Conservation (phyloP, 2,797 vertebrate species). For the Cercopithecus petaurista region DNA sequence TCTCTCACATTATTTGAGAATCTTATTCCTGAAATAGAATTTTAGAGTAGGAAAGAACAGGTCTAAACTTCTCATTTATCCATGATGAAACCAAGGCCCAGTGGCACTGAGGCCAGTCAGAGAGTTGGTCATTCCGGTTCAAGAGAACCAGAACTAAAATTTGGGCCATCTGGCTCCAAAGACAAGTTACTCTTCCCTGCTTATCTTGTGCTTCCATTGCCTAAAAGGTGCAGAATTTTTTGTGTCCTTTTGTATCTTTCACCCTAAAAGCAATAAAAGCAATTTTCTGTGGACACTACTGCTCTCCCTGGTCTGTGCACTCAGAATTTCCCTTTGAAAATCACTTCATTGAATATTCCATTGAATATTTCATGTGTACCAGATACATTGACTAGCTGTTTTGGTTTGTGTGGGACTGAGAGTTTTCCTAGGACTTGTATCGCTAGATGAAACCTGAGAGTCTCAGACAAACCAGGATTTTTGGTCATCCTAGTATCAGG, state of each 20-base stretch:
- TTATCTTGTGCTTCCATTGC: not conserved
- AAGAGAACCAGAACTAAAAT: not conserved
- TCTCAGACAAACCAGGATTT: not conserved
- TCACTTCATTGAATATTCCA: not conserved
- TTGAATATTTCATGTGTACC: not conserved
- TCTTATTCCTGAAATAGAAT: conserved; percentile 6
- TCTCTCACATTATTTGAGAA: not conserved
- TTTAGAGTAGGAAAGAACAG: not conserved
- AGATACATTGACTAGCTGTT: not conserved
- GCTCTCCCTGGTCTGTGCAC: not conserved
- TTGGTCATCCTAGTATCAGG: not conserved
- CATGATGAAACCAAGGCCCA: not conserved
- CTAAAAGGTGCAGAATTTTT: conserved; percentile 18
- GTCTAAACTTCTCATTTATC: not conserved
- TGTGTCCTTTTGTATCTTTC: not conserved
- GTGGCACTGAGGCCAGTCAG: not conserved
- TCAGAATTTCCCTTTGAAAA: not conserved
- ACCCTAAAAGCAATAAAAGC: not conserved
- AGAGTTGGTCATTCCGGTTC: not conserved
- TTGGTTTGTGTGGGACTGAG: not conserved
- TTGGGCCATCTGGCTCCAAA: not conserved
- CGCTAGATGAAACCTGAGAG: not conserved
- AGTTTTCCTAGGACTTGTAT: not conserved
- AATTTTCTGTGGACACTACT: not conserved
- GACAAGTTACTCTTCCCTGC: not conserved